Evolutionary conservation across 1,140 invertebrate species (phyloP).

Genomic region (Danaus melanippus): DNA sequence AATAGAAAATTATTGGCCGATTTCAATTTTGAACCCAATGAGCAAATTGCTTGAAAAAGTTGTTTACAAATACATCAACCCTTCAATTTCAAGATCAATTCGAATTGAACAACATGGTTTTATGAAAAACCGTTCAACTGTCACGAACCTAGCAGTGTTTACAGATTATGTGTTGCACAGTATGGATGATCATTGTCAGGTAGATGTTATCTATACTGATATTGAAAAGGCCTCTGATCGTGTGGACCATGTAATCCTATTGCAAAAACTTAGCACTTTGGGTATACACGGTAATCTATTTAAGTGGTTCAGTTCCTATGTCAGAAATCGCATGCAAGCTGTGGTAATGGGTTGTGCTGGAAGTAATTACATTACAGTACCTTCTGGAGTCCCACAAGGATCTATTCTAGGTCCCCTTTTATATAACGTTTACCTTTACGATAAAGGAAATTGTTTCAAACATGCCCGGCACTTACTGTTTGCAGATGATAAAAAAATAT

Average conservation of each 20-base stretch:
- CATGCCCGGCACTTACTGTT: slow-evolving; percentile 5
- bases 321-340: too few species aligned
- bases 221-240: slow-evolving; percentile 23
- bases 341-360: slow-evolving; percentile 10
- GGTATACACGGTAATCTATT: slow-evolving; percentile 17
- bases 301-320: slow-evolving; percentile 17
- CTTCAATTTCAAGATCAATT: slow-evolving; percentile 6
- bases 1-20: slow-evolving; percentile 16
- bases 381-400: slow-evolving; percentile 18
- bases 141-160: slow-evolving; percentile 14
- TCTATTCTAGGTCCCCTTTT: slow-evolving; percentile 15
- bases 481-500: slow-evolving; percentile 14
- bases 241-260: slow-evolving; percentile 16
- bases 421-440: slow-evolving; percentile 12
- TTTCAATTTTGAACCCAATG: slow-evolving; percentile 16
- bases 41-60: slow-evolving; percentile 22
- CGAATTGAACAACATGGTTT: slow-evolving; percentile 20
- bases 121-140: slow-evolving; percentile 16
- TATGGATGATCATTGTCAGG: slow-evolving; percentile 14
- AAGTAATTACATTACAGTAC: slow-evolving; percentile 9
- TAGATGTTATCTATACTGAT: slow-evolving; percentile 21
- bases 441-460: slow-evolving; percentile 7
- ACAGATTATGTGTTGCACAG: slow-evolving; percentile 6
- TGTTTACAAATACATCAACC: slow-evolving; percentile 13
- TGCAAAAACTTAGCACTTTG: slow-evolving; percentile 12